Evolutionary conservation across 2,113 vertebrate genomes (phyloP).

Genomic region (Tringa solitaria): DNA sequence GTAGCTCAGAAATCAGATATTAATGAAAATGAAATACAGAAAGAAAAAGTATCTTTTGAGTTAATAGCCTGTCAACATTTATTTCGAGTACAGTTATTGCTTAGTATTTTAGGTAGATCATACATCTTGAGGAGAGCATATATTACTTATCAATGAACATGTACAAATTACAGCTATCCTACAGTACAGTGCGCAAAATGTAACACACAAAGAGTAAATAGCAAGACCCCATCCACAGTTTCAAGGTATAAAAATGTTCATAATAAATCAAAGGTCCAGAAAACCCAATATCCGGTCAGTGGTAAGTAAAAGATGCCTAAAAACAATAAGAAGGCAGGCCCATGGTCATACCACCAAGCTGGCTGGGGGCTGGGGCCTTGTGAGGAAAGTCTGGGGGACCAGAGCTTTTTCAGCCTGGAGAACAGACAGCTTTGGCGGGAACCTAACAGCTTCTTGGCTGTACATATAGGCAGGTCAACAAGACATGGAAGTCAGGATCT

Average conservation of each 20-base stretch:
- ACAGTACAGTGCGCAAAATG: background rate
- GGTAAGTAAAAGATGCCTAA: background rate
- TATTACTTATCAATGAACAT: background rate
- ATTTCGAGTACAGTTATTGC: background rate
- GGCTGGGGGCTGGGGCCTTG: background rate
- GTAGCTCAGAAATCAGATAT: background rate
- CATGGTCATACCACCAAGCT: background rate
- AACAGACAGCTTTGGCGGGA: background rate
- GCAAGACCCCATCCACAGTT: background rate
- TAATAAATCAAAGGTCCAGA: background rate
- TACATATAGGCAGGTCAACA: background rate
- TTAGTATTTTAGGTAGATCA: background rate
- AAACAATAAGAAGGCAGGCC: background rate
- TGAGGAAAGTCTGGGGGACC: background rate
- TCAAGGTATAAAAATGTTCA: background rate
- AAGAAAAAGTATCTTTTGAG: background rate
- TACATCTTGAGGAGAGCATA: background rate
- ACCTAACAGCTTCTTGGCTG: background rate
- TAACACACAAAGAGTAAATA: background rate
- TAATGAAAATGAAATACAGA: background rate
- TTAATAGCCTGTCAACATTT: background rate
- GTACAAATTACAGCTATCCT: background rate
- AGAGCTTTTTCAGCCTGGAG: background rate
- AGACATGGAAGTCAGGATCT: background rate
- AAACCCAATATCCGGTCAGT: background rate